Percentiles rank a stretch among this genome's conserved stretches.
These are phyloP conservation scores for Aproaerema taeniolella DNA, from an alignment of 2,888 invertebrate genomes.

Conservation along the genomic window DNA sequence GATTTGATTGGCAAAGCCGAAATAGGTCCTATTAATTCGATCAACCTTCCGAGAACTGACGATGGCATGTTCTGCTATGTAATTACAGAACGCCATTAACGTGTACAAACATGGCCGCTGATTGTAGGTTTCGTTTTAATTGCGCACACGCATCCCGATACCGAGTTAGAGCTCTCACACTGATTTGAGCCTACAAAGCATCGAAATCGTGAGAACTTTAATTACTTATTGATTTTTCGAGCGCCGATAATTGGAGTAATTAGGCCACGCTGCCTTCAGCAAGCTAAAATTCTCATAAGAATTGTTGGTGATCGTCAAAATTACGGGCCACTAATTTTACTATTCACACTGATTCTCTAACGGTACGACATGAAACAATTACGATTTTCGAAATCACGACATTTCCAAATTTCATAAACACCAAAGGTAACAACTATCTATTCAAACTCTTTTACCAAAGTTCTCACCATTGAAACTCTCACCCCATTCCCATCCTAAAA, in stretches of 20 bases:
- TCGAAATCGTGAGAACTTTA: constrained; percentile 63
- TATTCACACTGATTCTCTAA: too few relatives aligned
- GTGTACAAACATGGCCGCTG: constrained; percentile 77
- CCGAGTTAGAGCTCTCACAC: constrained; percentile 59
- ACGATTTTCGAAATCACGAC: constrained; percentile 4
- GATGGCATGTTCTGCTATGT: constrained; percentile 70
- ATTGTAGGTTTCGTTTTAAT: constrained; percentile 76
- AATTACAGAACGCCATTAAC: constrained; percentile 75
- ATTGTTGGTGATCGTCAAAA: too few relatives aligned
- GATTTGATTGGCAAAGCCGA: constrained; percentile 38
- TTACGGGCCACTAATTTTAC: too few relatives aligned
- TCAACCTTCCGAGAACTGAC: constrained; percentile 72
- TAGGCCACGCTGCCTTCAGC: too few relatives aligned
- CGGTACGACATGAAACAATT: constrained; percentile 1
- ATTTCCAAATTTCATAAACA: too few relatives aligned
- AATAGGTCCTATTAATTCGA: constrained; percentile 73
- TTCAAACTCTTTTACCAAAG: constrained; percentile 49
- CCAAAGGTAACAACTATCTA: constrained; percentile 44
- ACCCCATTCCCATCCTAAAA: constrained; percentile 54
- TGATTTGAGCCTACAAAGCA: constrained; percentile 41
- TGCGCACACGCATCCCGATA: constrained; percentile 73
- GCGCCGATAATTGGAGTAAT: constrained; percentile 23
- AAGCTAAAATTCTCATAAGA: too few relatives aligned
- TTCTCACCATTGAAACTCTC: constrained; percentile 58
- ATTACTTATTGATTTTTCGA: constrained; percentile 61